Percentiles rank a stretch among this genome's conserved stretches.
Evolutionary conservation across 2,113 vertebrate genomes (phyloP).

Genomic region (Polypterus bichir): DNA sequence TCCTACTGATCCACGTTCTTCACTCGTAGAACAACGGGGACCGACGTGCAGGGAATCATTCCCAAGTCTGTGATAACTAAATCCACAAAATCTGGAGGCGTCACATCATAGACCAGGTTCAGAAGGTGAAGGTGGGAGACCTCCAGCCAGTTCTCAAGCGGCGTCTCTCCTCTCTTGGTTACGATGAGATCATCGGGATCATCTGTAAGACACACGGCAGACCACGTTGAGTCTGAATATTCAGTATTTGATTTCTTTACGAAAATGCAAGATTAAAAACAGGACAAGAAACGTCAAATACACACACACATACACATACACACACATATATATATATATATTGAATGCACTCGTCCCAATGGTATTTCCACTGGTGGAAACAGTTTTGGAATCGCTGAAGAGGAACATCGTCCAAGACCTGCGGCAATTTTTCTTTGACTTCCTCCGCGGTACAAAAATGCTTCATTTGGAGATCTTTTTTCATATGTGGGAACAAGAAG

Average conservation of each 20-base stretch:
- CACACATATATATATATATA: too few species aligned
- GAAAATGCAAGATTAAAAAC: too few species aligned
- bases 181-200: constrained; percentile 86
- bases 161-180: constrained; percentile 62
- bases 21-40: constrained; percentile 88
- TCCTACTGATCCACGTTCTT: constrained; percentile 82
- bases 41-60: constrained; percentile 96
- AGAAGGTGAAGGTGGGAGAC: constrained; percentile 65
- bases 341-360: too few species aligned
- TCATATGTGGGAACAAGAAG: too few species aligned
- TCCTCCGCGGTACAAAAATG: too few species aligned
- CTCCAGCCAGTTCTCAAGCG: constrained; percentile 69
- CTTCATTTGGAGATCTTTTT: background rate
- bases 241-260: background rate
- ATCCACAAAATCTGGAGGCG: constrained; percentile 86
- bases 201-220: constrained; percentile 45
- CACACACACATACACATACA: too few species aligned
- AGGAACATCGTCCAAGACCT: too few species aligned
- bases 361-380: too few species aligned
- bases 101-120: constrained; percentile 93
- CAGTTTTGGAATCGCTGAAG: too few species aligned
- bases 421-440: too few species aligned
- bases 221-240: background rate
- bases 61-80: constrained; percentile 95
- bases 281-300: too few species aligned